These are phyloP conservation scores for Masnerella sp. DNA, from an alignment of 2,888 invertebrate species.

Conservation along the genomic window DNA sequence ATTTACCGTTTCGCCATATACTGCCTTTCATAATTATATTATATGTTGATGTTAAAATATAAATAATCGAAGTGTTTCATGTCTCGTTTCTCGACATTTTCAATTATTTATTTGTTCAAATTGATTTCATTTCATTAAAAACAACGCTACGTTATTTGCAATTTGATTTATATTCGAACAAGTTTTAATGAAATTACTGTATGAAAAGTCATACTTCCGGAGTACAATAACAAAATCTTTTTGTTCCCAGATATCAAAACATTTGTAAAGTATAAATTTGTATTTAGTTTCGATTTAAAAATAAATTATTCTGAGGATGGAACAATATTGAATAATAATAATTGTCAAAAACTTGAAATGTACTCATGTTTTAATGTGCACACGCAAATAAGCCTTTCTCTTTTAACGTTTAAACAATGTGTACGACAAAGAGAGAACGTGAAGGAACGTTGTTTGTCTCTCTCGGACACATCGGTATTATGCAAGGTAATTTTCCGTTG, in stretches of 20 bases:
- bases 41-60: constrained; percentile 33
- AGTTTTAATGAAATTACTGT: no score
- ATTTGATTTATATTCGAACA: no score
- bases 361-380: constrained; percentile 7
- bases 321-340: no score
- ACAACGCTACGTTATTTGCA: no score
- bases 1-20: constrained; percentile 53
- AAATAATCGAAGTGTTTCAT: constrained; percentile 10
- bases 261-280: no score
- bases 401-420: constrained; percentile 22
- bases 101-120: neutral
- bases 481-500: constrained; percentile 34
- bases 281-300: no score
- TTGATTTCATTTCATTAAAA: no score
- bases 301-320: no score
- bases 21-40: constrained; percentile 52
- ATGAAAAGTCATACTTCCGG: no score
- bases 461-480: constrained; percentile 1
- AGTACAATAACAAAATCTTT: no score
- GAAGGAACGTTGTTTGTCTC: constrained; percentile 29
- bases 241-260: no score
- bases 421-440: no score
- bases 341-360: neutral
- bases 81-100: neutral
- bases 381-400: constrained; percentile 29